Evolutionary conservation across 2,888 invertebrate species (phyloP), one percentile per base, ranked within the genome.

Genomic region (Cephus nigrinus): DNA sequence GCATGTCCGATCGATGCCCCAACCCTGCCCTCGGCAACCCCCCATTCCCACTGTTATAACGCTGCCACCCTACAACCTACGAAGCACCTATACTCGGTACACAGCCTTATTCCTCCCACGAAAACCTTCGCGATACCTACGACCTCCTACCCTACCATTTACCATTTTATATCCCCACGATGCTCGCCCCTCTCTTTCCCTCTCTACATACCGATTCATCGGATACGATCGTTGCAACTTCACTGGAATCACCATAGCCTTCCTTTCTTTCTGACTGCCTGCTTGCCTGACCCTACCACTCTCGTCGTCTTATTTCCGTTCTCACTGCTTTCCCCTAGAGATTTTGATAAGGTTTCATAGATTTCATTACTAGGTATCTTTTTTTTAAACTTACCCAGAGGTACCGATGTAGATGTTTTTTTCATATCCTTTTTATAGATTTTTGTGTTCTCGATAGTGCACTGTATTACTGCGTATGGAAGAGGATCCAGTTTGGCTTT

Each of bases 1-100:
- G 90, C 88, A 88, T 86, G 84, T 80, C 82, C 86, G 84, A 89
- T 89, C 89, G 87, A 90, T 90, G 85, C 86, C 87, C 85, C 86
- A 71, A 71, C 86, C 84, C 79, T 80, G 81, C 76, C 78, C 76
- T 75, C 75, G 71, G 71, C 36, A 72, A 75, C 11, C 69, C 79
- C 32, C 30, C 77, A 55, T 55, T 78, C 78, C 80, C 35, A 40
- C 75, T 15, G 34, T 76, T 55, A 74, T 55, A 15, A 15, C 69
- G 71, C 74, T 55, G 40, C 55, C 55, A 55, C 55, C 55, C 55
- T 55, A 9, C 55, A 55, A 55, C 55, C 55, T 55, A 55, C 55
- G 55, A 1, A 55, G 55, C 23, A 55, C 23, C 23, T 23, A 55
- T 55, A 55, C 23, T 9, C 55, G 23, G 55, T 23, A 55, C 23